These are phyloP conservation scores for Mercenaria mercenaria DNA, from an alignment of 1,140 invertebrate species.

Conservation along the genomic window DNA sequence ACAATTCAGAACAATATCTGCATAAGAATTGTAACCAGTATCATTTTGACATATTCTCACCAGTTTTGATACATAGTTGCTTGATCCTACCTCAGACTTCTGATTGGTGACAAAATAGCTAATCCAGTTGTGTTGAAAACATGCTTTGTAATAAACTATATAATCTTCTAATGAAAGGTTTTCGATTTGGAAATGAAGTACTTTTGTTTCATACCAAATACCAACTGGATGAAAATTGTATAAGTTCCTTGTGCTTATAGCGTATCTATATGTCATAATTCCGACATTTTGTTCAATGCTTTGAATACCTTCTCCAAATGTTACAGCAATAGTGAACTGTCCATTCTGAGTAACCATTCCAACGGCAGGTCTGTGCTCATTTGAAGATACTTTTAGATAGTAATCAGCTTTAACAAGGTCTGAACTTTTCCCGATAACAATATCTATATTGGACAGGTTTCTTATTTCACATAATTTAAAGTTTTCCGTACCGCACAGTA, in stretches of 20 bases:
- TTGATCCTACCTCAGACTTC: not conserved
- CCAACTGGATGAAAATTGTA: not conserved
- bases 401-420: not conserved
- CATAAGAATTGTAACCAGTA: not conserved
- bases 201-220: not conserved
- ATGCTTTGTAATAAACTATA: constrained; percentile 15
- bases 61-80: constrained; percentile 14
- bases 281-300: too few species aligned
- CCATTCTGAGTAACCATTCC: not conserved
- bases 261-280: not conserved
- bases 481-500: not conserved
- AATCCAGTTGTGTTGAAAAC: not conserved
- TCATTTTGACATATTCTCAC: constrained; percentile 28
- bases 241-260: constrained; percentile 4
- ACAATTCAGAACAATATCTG: constrained; percentile 13
- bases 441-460: not conserved
- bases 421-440: not conserved
- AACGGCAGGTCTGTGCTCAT: constrained; percentile 3
- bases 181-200: not conserved
- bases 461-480: not conserved
- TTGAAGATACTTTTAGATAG: not conserved
- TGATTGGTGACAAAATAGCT: constrained; percentile 40
- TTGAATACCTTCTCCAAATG: not conserved
- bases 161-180: not conserved
- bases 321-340: not conserved